Evolutionary conservation across 2,888 invertebrate species (phyloP), one percentile per base, ranked within the genome.

Genomic region (Monochamus alternatus): DNA sequence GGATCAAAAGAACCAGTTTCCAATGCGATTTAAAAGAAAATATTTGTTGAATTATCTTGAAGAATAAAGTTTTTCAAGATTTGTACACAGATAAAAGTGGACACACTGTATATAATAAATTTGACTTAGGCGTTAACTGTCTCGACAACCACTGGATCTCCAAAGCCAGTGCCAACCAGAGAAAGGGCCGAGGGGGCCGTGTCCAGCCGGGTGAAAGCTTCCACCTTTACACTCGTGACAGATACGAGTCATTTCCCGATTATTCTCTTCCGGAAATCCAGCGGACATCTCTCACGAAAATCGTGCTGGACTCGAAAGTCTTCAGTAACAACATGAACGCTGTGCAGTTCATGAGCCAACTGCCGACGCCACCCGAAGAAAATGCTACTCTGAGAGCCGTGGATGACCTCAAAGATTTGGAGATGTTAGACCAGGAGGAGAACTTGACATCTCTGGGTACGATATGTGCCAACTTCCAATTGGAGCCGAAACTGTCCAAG

Each of bases 131-230:
- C 68, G 82, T 86, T 76, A 90, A 90, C 89, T 74, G 89, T 87
- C 77, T 91, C 59, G 91, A 92, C 76, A 92, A 91, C 14, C 90
- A 90, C 2, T 93, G 93, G 93, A 90, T 93, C 55, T 92, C 94
- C 0, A 87, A 89, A 78, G 92, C 94, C 0, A 93, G 92, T 80
- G 91, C 93, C 22, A 88, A 89, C 9, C 95, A 95, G 84, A 87
- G 95, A 7, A 90, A 91, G 66, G 95, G 94, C 0, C 88, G 95
- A 58, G 94, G 95, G 4, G 95, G 95, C 0, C 89, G 94, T 71
- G 91, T 93, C 0, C 91, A 89, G 77, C 89, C 93, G 10, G 94
- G 94, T 82, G 90, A 92, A 84, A 89, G 91, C 83, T 92, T 88
- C 80, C 92, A 91, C 81, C 80, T 93, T 74, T 92, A 92, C 78